Evolutionary conservation across 2,888 invertebrate species (phyloP), one percentile per base, ranked within the genome.

Genomic region (Cosmopolites sordidus): DNA sequence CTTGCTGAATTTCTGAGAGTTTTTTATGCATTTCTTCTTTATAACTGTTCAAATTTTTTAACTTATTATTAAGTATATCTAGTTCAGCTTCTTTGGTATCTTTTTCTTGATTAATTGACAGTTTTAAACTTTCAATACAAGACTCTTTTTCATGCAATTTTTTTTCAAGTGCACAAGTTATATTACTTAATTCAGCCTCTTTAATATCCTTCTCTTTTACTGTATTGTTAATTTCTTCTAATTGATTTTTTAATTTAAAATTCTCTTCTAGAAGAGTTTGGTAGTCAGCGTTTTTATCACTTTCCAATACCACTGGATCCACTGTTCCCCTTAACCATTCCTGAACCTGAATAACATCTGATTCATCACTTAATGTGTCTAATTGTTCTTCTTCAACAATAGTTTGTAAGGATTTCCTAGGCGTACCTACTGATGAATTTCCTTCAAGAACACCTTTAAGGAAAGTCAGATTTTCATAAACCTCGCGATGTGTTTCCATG

Each of bases 1-100:
- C n/a, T 12, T 18, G 18, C 12, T 47, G 42, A 2, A 40, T 33
- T 16, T 47, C 43, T 4, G 53, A 53, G 9, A 53, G 16, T 48
- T 53, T 48, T 12, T 14, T 40, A 15, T 54, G 54, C 49, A 54
- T 45, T 27, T 49, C 46, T 27, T 45, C 45, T 38, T 54, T 54
- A 27, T 54, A 49, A 5, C 29, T 27, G 29, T 14, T 41, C 14
- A 54, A 14, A 45, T 49, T 41, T 38, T 45, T 15, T 43, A 48
- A 39, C 43, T 44, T 43, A 11, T 41, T 15, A 15, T 39, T 48
- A 3, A 48, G 30, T 39, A 53, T 53, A 5, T 48, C 48, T 16
- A 48, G 16, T 44, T 53, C 53, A 15, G 33, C 48, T 41, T 53
- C 44, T 30, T 48, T 53, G 6, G 48, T 30, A 18, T 48, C 33